Percentiles rank a stretch among this genome's conserved stretches.
These are phyloP conservation scores for Haemorhous mexicanus DNA, from an alignment of 2,113 vertebrate genomes.

Conservation along the genomic window DNA sequence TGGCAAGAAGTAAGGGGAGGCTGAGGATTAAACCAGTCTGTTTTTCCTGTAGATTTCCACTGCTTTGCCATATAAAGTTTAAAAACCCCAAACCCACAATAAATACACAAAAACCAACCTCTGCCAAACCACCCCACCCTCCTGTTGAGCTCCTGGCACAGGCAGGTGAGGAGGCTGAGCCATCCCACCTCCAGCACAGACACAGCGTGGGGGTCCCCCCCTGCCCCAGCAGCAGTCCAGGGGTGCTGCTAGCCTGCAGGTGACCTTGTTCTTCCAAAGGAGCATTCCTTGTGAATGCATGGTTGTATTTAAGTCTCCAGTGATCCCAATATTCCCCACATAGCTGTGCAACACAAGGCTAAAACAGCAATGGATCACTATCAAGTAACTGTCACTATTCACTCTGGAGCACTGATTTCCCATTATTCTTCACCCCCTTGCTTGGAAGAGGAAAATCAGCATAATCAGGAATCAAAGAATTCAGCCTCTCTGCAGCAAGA, in stretches of 20 bases:
- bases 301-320: rapidly evolving
- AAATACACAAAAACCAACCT: neutral
- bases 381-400: neutral
- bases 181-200: neutral
- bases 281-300: neutral
- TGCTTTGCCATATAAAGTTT: neutral
- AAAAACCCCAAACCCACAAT: neutral
- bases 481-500: neutral
- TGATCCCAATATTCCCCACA: neutral
- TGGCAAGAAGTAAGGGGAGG: neutral
- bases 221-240: neutral
- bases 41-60: neutral
- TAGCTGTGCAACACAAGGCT: neutral
- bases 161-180: neutral
- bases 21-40: neutral
- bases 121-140: rapidly evolving
- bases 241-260: neutral
- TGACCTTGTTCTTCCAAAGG: neutral
- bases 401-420: neutral
- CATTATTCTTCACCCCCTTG: neutral
- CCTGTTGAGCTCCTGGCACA: neutral
- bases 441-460: neutral
- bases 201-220: rapidly evolving
- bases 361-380: rapidly evolving
- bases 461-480: neutral